Base-by-base conservation (phyloP, 1,140 invertebrate species). In the Amphibalanus amphitrite region DNA sequence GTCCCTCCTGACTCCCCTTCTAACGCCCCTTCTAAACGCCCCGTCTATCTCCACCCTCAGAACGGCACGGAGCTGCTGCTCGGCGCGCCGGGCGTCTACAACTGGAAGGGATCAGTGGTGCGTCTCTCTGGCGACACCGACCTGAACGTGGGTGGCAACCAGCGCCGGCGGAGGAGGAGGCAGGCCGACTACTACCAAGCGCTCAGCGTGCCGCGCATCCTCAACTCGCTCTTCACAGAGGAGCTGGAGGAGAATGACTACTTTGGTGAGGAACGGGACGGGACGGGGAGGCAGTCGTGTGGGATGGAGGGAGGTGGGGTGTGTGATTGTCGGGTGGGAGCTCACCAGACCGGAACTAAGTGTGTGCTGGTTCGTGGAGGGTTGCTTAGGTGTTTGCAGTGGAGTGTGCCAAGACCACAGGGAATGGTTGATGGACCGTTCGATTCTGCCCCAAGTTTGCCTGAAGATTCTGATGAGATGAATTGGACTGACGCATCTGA, bases 1-100 rank as follows among this genome's bases (percentile, higher is more conserved):
- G 3, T 20, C 20, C 47, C 20, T 8, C 47, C 47, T 20, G 1
- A 1, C 47, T 20, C 47, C 47, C 13, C 47, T 59, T 38, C 33
- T 38, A 4, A 38, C 33, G 4, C 15, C 33, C 4, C 33, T 38
- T 38, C 33, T 38, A 6, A n/a, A 4, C 15, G 33, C 33, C 17
- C 47, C 47, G 47, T 59, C 13, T 17, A 38, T 6, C 38, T 38
- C 47, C 47, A 3, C 47, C 47, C 10, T 17, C 64, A 76, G 67
- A 69, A 79, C 71, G 72, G 72, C 29, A 74, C 74, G 15, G 74
- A 78, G 70, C 73, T 81, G 71, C 72, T 80, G 17, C n/a, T 82
- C n/a, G 81, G 81, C 20, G 79, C 81, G 28, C 81, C 81, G 25
- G 81, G 81, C 28, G 76, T 80, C 65, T 76, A 77, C 69, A 77